These are phyloP conservation scores for Octopus sinensis DNA, from an alignment of 1,140 invertebrate genomes.

Conservation along the genomic window DNA sequence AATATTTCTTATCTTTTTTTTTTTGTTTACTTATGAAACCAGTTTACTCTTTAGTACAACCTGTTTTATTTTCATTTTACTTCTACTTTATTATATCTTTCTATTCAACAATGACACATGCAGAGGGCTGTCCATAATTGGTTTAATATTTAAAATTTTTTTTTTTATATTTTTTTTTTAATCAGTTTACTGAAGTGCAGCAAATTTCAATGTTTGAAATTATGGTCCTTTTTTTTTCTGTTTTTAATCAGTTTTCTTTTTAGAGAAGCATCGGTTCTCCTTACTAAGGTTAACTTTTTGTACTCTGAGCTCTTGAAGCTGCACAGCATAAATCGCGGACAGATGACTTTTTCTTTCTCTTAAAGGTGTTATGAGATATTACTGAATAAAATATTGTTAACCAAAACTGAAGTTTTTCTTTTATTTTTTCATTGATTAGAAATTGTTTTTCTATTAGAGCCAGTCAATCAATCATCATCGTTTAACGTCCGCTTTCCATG, in stretches of 20 bases:
- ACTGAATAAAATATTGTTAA: constrained; percentile 9
- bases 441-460: too few species aligned
- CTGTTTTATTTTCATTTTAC: too few species aligned
- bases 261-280: too few species aligned
- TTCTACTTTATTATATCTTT: not conserved
- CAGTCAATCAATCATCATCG: too few species aligned
- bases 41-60: too few species aligned
- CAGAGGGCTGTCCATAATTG: not conserved
- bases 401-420: not conserved
- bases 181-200: not conserved
- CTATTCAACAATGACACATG: not conserved
- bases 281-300: too few species aligned
- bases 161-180: not conserved
- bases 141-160: too few species aligned
- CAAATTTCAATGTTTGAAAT: not conserved
- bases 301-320: not conserved
- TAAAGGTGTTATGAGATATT: constrained; percentile 5
- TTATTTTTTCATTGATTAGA: too few species aligned
- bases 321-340: constrained; percentile 9
- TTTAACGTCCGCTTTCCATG: too few species aligned
- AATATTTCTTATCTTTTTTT: too few species aligned
- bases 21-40: too few species aligned
- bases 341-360: constrained; percentile 4
- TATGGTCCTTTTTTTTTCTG: not conserved
- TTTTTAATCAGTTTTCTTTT: not conserved